Base-by-base conservation (phyloP, 2,888 invertebrate genomes). In the Hemithea aestivaria region DNA sequence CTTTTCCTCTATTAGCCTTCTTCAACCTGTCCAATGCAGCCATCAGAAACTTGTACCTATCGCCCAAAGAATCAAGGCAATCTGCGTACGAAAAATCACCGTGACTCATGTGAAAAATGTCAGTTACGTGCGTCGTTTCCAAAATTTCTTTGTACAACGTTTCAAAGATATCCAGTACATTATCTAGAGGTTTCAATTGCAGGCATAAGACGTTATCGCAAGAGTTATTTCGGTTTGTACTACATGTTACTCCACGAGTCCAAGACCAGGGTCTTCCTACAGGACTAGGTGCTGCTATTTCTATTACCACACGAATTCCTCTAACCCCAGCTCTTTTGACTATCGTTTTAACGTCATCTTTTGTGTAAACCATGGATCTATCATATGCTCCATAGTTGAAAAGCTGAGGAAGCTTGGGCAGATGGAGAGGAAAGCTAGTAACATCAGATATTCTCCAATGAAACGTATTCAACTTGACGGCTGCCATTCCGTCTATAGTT, bases 381-480 rank as follows among this genome's bases (percentile, higher is more conserved):
- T 93, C 91, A 65, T 94, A 95, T 0, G 96, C 94, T 9, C 98
- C 97, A 64, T 92, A 92, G 47, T 91, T 89, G 1, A 93, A 91
- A 58, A 96, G 81, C 61, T 93, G 89, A 0, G 94, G 94, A 34
- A 92, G 87, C 30, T 89, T 83, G 6, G 90, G 89, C 0, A 94
- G 89, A 34, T 93, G 89, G 60, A 94, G 91, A 0, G 97, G 96
- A 73, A 97, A 97, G 56, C 96, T 96, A 60, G 96, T 95, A 0
- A 94, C 94, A 67, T 97, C 97, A 0, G 93, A 91, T 29, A 95
- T 89, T 55, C 95, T 93, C 97, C 97, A 97, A 69, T 97, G 97
- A 58, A 97, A 93, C 0, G 95, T 94, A 72, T 97, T 97, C 20
- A 97, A 76, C 76, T 97, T 97, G 38, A 92, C 91, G 34, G 92